Evolutionary conservation across 2,888 invertebrate genomes (phyloP), one percentile per base, ranked within the genome.

Genomic region (Drosophila histrio): DNA sequence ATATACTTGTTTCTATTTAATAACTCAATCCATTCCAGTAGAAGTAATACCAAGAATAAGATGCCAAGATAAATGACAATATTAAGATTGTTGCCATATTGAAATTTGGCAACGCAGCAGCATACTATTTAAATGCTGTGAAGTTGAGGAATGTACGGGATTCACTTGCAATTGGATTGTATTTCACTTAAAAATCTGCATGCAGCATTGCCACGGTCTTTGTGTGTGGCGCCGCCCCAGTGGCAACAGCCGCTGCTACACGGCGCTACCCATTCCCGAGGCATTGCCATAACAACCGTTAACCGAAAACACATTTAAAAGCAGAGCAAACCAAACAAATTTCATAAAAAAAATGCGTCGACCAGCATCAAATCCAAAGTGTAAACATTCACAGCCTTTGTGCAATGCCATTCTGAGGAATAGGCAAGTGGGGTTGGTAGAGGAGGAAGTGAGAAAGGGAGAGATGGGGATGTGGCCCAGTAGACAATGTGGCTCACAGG

Each of bases 331-430:
- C 77, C 81, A 74, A 79, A 83, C 69, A 71, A 79, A 76, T 77
- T 75, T 72, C 60, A 77, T 56, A 77, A 57, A 71, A 70, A 64
- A 64, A 60, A 60, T 68, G 62, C 66, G 63, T 72, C 71, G 79
- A 79, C 72, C 80, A 86, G 80, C 65, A 75, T 69, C 86, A 83
- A 87, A 87, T 87, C 89, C 83, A 80, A 85, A 89, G 88, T 89
- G 89, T 89, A 87, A 87, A 87, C 88, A 87, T 77, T 87, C 82
- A 81, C 82, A 87, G 88, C 86, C 88, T 81, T 66, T 75, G 63
- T 76, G 77, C 39, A 57, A 41, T 64, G 59, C 52, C 61, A 75
- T 53, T 64, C 58, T 21, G 57, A 57, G 64, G 56, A 49, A 58
- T 61, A 72, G 61, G 46, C 44, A 47, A 59, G 49, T 30, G 50